phyloP scores from a whole-genome alignment of 2,888 invertebrate species.

The Adineta ricciae region DNA sequence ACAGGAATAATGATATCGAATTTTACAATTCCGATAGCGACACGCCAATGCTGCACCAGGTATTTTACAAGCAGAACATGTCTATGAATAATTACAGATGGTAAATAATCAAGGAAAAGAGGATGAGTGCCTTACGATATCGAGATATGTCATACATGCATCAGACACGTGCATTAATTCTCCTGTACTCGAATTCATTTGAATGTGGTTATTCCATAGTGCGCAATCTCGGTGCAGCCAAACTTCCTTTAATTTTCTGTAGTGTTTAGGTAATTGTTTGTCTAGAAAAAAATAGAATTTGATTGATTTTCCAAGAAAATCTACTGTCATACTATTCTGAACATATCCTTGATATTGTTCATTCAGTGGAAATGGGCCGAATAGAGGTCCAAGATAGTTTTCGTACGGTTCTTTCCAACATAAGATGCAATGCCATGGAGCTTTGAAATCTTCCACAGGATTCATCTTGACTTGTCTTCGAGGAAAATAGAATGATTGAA shows the following conservation, averaged over 20 bases:
- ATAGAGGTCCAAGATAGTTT: not conserved
- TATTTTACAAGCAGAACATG: slow-evolving; percentile 14
- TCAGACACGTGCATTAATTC: not conserved
- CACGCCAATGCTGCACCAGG: not conserved
- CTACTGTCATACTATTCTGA: not conserved
- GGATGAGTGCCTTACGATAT: slow-evolving; percentile 17
- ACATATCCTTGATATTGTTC: slow-evolving; percentile 4
- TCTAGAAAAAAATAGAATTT: not conserved
- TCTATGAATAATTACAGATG: not conserved
- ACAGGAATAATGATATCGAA: slow-evolving; percentile 13
- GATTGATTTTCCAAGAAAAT: not conserved
- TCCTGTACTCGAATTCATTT: slow-evolving; percentile 4
- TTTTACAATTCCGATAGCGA: not conserved
- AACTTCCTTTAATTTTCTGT: not conserved
- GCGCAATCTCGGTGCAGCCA: slow-evolving; percentile 20
- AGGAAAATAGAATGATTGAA: not conserved
- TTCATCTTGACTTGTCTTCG: not conserved
- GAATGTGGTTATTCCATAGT: slow-evolving; percentile 16
- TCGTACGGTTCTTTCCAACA: slow-evolving; percentile 11
- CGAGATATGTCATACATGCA: not conserved
- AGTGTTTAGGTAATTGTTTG: slow-evolving; percentile 2
- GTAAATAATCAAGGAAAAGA: too few relatives aligned
- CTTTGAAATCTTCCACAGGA: not conserved
- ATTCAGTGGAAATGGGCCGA: not conserved
- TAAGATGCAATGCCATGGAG: not conserved